Evolutionary conservation across 2,113 vertebrate species (phyloP).

Genomic region (Henicopernis longicauda): DNA sequence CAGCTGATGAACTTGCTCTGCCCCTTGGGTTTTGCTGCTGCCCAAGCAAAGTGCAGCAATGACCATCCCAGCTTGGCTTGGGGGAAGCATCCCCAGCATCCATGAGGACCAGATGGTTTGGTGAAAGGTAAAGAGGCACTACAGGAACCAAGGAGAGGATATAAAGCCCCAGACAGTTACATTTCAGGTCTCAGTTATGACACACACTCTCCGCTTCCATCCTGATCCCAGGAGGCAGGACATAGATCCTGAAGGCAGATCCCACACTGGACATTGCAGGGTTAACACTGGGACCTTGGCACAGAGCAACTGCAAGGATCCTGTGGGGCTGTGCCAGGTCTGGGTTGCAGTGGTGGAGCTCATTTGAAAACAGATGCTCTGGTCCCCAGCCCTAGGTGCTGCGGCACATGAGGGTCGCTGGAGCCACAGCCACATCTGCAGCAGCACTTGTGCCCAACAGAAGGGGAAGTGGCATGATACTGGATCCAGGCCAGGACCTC

Average conservation of each 20-base stretch:
- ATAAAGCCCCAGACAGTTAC: neutral
- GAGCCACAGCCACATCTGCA: neutral
- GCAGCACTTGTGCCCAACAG: neutral
- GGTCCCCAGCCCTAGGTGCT: neutral
- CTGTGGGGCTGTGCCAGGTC: neutral
- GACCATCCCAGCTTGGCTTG: accelerated
- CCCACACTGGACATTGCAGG: neutral
- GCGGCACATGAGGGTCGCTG: neutral
- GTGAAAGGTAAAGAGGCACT: neutral
- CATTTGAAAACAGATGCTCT: neutral
- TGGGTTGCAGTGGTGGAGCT: neutral
- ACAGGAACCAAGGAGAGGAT: neutral
- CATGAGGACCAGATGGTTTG: neutral
- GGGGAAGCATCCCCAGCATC: neutral
- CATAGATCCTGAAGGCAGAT: neutral
- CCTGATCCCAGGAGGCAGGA: neutral
- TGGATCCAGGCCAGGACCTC: neutral
- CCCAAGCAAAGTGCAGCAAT: neutral
- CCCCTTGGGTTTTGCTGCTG: neutral
- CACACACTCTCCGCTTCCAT: neutral
- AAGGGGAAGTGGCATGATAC: neutral
- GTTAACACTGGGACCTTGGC: accelerated
- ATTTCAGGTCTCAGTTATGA: neutral
- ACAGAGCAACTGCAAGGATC: neutral
- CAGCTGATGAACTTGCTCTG: neutral